These are phyloP conservation scores for Rhinella marina DNA, from an alignment of 2,797 vertebrate genomes.

Conservation along the genomic window DNA sequence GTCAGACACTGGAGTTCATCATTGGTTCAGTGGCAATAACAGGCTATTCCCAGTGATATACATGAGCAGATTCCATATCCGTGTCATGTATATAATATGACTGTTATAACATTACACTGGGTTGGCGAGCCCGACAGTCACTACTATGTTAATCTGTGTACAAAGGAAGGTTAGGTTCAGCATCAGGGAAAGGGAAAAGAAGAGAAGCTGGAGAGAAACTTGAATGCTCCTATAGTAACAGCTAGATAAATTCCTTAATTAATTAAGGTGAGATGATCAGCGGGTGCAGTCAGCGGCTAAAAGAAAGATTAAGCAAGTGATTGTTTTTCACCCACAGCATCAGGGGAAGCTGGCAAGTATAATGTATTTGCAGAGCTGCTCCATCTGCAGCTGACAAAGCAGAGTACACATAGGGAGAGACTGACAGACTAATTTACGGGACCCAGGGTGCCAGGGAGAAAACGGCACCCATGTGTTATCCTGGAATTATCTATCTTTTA, in stretches of 20 bases:
- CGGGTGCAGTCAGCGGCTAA: conserved; percentile 33
- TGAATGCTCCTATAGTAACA: conserved; percentile 46
- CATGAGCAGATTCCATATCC: background rate
- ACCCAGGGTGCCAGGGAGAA: conserved; percentile 36
- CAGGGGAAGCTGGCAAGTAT: conserved; percentile 29
- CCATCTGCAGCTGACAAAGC: conserved; percentile 48
- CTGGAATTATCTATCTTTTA: conserved; percentile 2
- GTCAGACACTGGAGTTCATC: too few species aligned
- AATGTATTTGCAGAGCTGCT: conserved; percentile 36
- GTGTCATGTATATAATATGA: background rate
- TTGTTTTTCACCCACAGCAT: conserved; percentile 49
- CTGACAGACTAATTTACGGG: conserved; percentile 30
- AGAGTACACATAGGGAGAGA: conserved; percentile 38
- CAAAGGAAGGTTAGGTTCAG: conserved; percentile 16
- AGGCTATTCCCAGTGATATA: background rate
- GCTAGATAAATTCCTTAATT: conserved; percentile 57
- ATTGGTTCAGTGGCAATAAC: too few species aligned
- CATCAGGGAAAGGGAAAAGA: conserved; percentile 8
- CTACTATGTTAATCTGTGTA: conserved; percentile 6
- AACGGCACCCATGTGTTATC: conserved; percentile 31
- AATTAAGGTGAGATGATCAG: conserved; percentile 56
- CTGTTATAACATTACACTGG: background rate
- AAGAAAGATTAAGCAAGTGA: conserved; percentile 55
- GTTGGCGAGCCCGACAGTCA: background rate
- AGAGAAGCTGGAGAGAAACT: background rate